Evolutionary conservation across 1,140 invertebrate genomes (phyloP), one percentile per base, ranked within the genome.

Genomic region (Mizuhopecten yessoensis): DNA sequence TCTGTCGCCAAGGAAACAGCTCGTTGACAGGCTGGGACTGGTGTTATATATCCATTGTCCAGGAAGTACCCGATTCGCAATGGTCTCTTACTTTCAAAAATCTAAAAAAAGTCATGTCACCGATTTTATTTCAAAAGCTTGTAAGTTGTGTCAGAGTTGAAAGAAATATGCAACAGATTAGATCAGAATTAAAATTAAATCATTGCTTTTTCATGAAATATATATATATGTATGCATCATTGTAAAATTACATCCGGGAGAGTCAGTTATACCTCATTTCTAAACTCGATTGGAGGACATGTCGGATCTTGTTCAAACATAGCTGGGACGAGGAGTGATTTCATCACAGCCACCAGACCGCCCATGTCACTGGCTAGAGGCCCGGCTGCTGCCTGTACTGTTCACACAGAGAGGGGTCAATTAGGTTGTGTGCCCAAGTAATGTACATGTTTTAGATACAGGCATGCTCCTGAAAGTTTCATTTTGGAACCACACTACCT

Each of bases 1-100:
- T 75, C 57, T 75, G 57, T 75, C 29, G 57, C 57, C 23, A 29
- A 5, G 57, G 57, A 29, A 75, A 75, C 57, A 75, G 57, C 57
- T 75, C 57, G 57, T 75, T 75, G 57, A 75, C 57, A 75, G 57
- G 57, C 57, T 29, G 57, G 57, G 3, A 75, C 57, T 29, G 57
- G 57, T 75, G 23, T 75, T 29, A 75, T 17, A 75, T 75, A 75
- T 75, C 57, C 57, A 11, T 75, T 75, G 57, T 75, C 57, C 29
- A 75, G 5, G 57, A 75, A 75, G 57, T 17, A 75, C n/a, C 57
- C 57, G 29, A 75, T 75, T 29, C 57, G 57, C 57, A 75, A n/a
- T 75, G 57, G 57, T 75, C 57, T 0, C 11, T 75, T 75, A n/a
- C n/a, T 29, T 75, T 75, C 57, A 75, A 75, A 75, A 75, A 75